Evolutionary conservation across 2,888 invertebrate genomes (phyloP).

Genomic region (Tipula confusa): DNA sequence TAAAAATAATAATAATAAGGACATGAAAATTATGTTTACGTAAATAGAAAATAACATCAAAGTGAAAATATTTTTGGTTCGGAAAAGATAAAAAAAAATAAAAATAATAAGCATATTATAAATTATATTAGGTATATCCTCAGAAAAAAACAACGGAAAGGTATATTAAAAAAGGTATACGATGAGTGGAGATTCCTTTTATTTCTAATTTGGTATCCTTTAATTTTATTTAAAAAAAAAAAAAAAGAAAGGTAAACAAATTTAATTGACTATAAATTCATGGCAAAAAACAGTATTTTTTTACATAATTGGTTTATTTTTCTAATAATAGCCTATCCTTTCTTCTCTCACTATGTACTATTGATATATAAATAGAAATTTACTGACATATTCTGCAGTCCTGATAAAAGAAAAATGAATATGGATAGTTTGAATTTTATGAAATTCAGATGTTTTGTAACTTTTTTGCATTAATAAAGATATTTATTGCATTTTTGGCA

Average conservation of each 20-base stretch:
- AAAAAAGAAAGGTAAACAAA: background rate
- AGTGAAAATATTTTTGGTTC: background rate
- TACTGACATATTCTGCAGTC: too few relatives aligned
- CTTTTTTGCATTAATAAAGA: too few relatives aligned
- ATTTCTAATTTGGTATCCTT: background rate
- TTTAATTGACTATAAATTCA: conserved; percentile 1
- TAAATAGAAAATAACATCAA: background rate
- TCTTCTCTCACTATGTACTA: background rate
- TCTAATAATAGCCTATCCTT: background rate
- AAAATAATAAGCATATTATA: background rate
- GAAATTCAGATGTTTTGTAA: too few relatives aligned
- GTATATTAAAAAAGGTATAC: too few relatives aligned
- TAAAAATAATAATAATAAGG: background rate
- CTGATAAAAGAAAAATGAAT: too few relatives aligned
- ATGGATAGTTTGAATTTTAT: too few relatives aligned
- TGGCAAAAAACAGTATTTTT: background rate
- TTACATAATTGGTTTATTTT: background rate
- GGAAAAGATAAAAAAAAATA: background rate
- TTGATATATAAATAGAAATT: too few relatives aligned
- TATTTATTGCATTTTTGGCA: too few relatives aligned
- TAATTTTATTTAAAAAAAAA: background rate
- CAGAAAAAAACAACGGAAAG: background rate
- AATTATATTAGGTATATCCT: background rate
- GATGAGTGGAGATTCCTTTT: background rate
- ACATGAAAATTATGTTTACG: background rate